A percentile compares a stretch with the other conserved stretches of the same genome.
Conservation (phyloP, 2,888 invertebrate genomes). For the Tinea pellionella region DNA sequence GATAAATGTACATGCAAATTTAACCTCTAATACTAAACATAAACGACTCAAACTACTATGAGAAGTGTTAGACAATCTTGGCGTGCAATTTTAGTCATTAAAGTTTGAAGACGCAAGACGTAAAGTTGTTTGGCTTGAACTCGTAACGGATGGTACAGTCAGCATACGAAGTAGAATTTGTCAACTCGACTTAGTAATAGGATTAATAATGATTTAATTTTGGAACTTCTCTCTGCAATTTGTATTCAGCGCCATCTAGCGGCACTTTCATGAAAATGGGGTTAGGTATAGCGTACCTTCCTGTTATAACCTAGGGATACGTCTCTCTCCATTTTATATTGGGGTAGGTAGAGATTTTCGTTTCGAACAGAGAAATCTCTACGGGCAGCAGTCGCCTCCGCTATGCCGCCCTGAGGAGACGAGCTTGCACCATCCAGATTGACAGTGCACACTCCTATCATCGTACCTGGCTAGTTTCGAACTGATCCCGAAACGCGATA, state of each 20-base stretch:
- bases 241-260: slow-evolving; percentile 8
- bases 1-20: background rate
- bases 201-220: slow-evolving; percentile 11
- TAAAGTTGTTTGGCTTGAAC: too few relatives aligned
- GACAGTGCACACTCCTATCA: too few relatives aligned
- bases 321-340: too few relatives aligned
- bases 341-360: too few relatives aligned
- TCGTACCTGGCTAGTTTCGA: too few relatives aligned
- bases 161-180: background rate
- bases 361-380: too few relatives aligned
- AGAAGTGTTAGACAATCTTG: too few relatives aligned
- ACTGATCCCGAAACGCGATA: too few relatives aligned
- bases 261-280: background rate
- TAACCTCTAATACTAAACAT: background rate
- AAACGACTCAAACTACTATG: background rate
- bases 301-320: too few relatives aligned
- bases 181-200: slow-evolving; percentile 1
- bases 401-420: too few relatives aligned
- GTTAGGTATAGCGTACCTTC: background rate
- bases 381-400: too few relatives aligned
- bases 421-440: too few relatives aligned
- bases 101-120: background rate
- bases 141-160: background rate
- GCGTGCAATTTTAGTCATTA: background rate
- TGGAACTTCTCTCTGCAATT: background rate